These are phyloP conservation scores for Apis florea DNA, from an alignment of 1,140 invertebrate genomes.

Conservation along the genomic window DNA sequence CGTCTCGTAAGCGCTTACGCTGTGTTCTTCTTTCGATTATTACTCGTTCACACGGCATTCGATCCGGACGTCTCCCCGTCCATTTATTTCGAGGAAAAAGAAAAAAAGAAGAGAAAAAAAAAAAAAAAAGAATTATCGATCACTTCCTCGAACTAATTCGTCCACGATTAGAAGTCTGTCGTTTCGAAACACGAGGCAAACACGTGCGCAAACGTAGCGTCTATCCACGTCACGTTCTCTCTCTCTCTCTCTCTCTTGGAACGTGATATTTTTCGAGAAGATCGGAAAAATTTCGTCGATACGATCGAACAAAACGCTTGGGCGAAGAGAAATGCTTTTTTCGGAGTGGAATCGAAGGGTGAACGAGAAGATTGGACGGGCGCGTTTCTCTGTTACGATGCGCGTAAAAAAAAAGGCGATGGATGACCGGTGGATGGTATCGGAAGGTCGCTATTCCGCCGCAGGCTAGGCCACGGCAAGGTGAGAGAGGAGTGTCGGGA, in stretches of 20 bases:
- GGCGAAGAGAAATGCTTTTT: too few species aligned
- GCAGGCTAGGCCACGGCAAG: constrained; percentile 79
- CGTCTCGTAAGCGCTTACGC: not conserved
- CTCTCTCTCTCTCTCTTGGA: not conserved
- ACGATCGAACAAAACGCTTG: too few species aligned
- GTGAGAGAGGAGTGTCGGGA: constrained; percentile 70
- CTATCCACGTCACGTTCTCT: not conserved
- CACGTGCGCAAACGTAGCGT: constrained; percentile 1
- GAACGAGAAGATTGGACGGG: not conserved
- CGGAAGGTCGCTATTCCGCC: constrained; percentile 69
- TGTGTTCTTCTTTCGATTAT: not conserved
- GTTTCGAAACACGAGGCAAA: not conserved
- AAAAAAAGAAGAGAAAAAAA: not conserved
- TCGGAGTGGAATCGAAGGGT: too few species aligned
- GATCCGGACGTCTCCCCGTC: not conserved
- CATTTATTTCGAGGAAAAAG: not conserved
- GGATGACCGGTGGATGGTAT: constrained; percentile 64
- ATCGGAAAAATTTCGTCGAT: too few species aligned
- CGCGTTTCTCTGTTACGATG: not conserved
- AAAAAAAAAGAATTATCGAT: not conserved
- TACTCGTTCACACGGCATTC: not conserved
- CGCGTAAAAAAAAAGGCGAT: constrained; percentile 34
- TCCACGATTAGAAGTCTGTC: not conserved
- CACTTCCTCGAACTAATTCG: constrained; percentile 6
- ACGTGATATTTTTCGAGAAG: too few species aligned